Evolutionary conservation across 1,140 invertebrate species (phyloP), one percentile per base, ranked within the genome.

Genomic region (Vollenhovia emeryi): DNA sequence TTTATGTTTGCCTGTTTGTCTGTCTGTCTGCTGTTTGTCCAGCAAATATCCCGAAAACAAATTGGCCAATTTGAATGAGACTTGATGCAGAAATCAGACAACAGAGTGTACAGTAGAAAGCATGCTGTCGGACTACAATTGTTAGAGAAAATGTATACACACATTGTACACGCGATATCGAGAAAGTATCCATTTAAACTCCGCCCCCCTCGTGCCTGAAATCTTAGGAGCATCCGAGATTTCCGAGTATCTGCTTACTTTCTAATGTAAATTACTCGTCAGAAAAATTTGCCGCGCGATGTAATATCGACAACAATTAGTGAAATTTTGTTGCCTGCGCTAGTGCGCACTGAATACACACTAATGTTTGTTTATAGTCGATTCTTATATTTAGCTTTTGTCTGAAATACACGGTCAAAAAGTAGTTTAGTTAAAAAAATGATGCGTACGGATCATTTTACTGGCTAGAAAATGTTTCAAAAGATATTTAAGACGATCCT

Each of bases 1-100:
- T 66, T 66, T 66, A 78, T 66, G 40, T 78, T 78, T 78, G 27
- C 27, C 30, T 48, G n/a, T 66, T 78, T 78, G 40, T 78, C 55
- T 40, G 57, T 33, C 59, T 33, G 57, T 27, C n/a, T 64, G n/a
- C n/a, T 66, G n/a, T 48, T 64, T 66, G 27, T 18, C 27, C 43
- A 33, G 43, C 43, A 78, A 78, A 48, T 48, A 78, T 48, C 48
- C 24, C 18, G 11, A 78, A 78, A 78, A 33, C 30, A 27, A 76
- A 64, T 76, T 21, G 27, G n/a, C 13, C 59, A 33, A 64, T 78
- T 78, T 48, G 40, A 66, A 50, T 64, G 30, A 66, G 2, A 78
- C 57, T 36, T 55, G 40, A 64, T 48, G n/a, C 8, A 66, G 40
- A 64, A 36, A 78, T 64, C 57, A 13, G 48, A 55, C 6, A 45